These are phyloP conservation scores for Stictonetta naevosa DNA, from an alignment of 2,113 vertebrate genomes.

Conservation along the genomic window DNA sequence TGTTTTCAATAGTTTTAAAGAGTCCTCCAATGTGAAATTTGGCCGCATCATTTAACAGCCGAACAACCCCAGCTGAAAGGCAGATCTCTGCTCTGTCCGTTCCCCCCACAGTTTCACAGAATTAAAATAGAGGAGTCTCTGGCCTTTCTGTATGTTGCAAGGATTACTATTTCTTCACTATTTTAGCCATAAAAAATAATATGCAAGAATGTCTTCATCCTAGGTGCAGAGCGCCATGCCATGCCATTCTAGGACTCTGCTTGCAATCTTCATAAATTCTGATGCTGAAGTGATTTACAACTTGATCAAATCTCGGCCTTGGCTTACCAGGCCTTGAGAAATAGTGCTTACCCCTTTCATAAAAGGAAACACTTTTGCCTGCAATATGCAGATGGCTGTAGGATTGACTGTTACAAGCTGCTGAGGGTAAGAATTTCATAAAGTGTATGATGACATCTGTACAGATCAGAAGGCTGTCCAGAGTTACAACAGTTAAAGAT, in stretches of 20 bases:
- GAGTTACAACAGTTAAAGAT: slow-evolving; percentile 54
- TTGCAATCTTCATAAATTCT: not conserved
- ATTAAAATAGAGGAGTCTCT: not conserved
- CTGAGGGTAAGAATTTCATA: slow-evolving; percentile 41
- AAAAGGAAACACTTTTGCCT: slow-evolving; percentile 19
- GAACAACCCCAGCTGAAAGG: not conserved
- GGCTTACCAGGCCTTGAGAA: slow-evolving; percentile 19
- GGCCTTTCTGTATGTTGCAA: not conserved
- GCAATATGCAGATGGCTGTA: not conserved
- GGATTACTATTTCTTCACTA: slow-evolving; percentile 2
- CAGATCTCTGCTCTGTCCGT: not conserved
- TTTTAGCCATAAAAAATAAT: not conserved
- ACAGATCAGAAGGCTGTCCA: slow-evolving; percentile 50
- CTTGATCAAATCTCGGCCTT: slow-evolving; percentile 14
- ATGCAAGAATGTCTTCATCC: not conserved
- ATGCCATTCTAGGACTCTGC: not conserved
- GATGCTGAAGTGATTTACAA: not conserved
- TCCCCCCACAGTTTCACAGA: not conserved
- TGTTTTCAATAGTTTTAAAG: not conserved
- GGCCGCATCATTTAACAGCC: not conserved
- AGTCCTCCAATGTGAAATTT: not conserved
- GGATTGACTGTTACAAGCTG: not conserved
- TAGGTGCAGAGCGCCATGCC: not conserved
- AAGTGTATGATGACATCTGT: slow-evolving; percentile 23
- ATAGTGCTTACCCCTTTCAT: not conserved